Base-by-base conservation (phyloP, 1,140 invertebrate genomes). In the Euschistus heros region DNA sequence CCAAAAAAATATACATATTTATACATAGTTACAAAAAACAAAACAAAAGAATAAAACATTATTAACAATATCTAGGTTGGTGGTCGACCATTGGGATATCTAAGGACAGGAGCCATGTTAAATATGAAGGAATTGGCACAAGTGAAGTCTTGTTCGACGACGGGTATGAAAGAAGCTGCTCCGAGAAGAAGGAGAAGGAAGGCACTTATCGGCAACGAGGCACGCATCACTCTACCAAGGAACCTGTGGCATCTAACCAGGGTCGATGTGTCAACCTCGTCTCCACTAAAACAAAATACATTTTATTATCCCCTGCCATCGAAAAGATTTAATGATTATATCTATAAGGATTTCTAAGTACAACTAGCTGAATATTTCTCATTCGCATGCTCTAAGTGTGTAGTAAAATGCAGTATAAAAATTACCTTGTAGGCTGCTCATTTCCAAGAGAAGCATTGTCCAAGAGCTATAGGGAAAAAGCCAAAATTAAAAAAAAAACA, bases 131-230 rank as follows among this genome's bases (percentile, higher is more conserved):
- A 91, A 73, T 93, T 92, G 66, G 84, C 82, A 69, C 92, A 79
- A 74, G 86, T 87, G 74, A 86, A 88, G 73, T 93, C 90, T 71
- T 93, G 87, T 76, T 92, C 89, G 68, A 84, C 82, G 72, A 86
- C 83, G 59, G 93, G 92, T 46, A 94, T 85, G 68, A 96, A 78
- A 33, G 90, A 87, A 47, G 92, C 91, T 65, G 90, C 86, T 62
- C 92, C 92, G 70, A 97, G 80, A 70, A 96, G 80, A 64, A 96
- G 79, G 70, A 95, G 79, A 80, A 95, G 87, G 67, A 96, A 76
- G 42, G 91, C 88, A 77, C 94, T 90, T 72, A 97, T 90, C 30
- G 93, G 93, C 67, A 97, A 78, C 15, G 92, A 94, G 42, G 92
- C 88, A 72, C 91, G 81, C 65, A 93, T 80, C 64, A 94, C 93